Evolutionary conservation across 2,113 vertebrate genomes (phyloP).

Genomic region (Okapia johnstoni): DNA sequence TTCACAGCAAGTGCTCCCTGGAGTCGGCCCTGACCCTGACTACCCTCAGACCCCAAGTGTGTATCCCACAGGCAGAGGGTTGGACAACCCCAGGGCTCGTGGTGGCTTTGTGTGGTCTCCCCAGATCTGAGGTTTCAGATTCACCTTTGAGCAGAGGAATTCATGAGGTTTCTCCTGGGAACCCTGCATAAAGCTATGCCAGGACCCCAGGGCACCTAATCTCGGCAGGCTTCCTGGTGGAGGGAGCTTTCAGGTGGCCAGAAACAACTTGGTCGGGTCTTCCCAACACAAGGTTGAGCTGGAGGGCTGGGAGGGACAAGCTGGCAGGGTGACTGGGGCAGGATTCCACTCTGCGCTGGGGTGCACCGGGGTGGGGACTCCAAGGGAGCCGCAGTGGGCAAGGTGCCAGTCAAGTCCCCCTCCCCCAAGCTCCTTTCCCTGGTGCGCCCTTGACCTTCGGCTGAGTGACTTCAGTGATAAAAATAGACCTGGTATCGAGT

Average conservation of each 20-base stretch:
- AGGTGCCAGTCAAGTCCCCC: not conserved
- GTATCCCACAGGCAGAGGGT: not conserved
- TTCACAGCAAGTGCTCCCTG: not conserved
- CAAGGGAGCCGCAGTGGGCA: not conserved
- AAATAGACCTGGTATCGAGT: slow-evolving; percentile 53
- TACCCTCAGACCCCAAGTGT: not conserved
- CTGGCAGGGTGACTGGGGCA: not conserved
- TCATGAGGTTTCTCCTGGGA: not conserved
- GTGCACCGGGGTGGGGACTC: not conserved
- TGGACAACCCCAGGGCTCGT: too few species aligned
- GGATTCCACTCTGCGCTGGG: not conserved
- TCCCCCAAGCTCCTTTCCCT: slow-evolving; percentile 3
- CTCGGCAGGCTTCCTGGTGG: not conserved
- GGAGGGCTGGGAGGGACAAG: not conserved
- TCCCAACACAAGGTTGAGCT: not conserved
- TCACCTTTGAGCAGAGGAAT: not conserved
- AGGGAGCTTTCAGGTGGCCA: not conserved
- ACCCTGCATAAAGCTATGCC: not conserved
- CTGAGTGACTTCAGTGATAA: slow-evolving; percentile 35
- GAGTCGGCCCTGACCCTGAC: not conserved
- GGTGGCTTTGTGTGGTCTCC: not conserved
- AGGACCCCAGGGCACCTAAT: not conserved
- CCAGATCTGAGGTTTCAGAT: not conserved
- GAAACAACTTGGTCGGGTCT: not conserved
- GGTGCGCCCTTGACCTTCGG: slow-evolving; percentile 49